A percentile compares a stretch with the other conserved stretches of the same genome.
These are phyloP conservation scores for Melitaea athalia DNA, from an alignment of 2,888 invertebrate species.

Conservation along the genomic window DNA sequence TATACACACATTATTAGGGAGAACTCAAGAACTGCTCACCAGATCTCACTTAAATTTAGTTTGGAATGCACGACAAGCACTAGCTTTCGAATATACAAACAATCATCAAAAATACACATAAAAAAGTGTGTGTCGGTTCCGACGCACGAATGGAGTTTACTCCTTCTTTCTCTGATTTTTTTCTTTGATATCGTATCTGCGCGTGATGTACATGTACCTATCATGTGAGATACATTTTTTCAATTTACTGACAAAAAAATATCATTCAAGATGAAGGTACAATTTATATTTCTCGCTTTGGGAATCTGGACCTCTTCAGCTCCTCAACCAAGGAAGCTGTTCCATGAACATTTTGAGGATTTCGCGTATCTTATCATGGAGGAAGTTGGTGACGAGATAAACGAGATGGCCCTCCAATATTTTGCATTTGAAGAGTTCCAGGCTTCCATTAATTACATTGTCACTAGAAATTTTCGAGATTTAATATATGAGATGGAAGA, in stretches of 20 bases:
- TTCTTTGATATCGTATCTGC: constrained; percentile 25
- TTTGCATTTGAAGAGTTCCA: constrained; percentile 42
- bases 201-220: constrained; percentile 12
- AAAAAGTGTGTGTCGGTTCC: too few species aligned
- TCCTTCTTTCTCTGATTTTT: too few species aligned
- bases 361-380: constrained; percentile 38
- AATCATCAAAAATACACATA: too few species aligned
- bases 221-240: constrained; percentile 16
- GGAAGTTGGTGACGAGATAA: constrained; percentile 32
- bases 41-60: too few species aligned
- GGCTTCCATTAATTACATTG: constrained; percentile 32
- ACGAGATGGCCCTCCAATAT: constrained; percentile 36
- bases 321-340: constrained; percentile 39
- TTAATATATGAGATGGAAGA: constrained; percentile 45
- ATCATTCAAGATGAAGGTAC: constrained; percentile 30
- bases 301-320: constrained; percentile 30
- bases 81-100: too few species aligned
- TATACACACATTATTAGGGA: too few species aligned
- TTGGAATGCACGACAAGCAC: too few species aligned
- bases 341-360: constrained; percentile 45
- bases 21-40: too few species aligned
- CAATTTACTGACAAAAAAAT: constrained; percentile 32
- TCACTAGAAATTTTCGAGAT: constrained; percentile 38
- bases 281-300: constrained; percentile 31
- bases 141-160: too few species aligned